These are phyloP conservation scores for Listronotus oregonensis DNA, from an alignment of 1,140 invertebrate genomes.

Conservation along the genomic window DNA sequence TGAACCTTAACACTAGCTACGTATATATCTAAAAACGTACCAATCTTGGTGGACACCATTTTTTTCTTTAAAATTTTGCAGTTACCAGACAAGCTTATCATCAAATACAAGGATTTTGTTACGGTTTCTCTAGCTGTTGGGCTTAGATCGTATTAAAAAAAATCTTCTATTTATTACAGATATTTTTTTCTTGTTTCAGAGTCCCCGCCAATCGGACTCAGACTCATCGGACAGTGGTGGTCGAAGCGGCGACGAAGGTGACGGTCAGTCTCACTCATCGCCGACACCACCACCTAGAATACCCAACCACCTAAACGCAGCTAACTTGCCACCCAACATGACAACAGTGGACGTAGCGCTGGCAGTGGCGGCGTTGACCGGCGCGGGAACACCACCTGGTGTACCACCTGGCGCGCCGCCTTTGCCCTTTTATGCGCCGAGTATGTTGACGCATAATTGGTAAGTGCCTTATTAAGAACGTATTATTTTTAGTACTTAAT, in stretches of 20 bases:
- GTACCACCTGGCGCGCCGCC: slow-evolving; percentile 42
- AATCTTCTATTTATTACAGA: too few species aligned
- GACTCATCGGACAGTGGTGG: slow-evolving; percentile 61
- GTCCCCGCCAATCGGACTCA: slow-evolving; percentile 64
- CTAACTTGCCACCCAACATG: slow-evolving; percentile 48
- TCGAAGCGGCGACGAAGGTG: slow-evolving; percentile 48
- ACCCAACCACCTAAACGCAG: slow-evolving; percentile 42
- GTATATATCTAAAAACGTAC: too few species aligned
- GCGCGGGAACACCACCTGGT: slow-evolving; percentile 53
- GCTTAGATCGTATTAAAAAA: too few species aligned
- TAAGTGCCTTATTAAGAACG: too few species aligned
- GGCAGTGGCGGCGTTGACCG: slow-evolving; percentile 65
- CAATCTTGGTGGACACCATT: too few species aligned
- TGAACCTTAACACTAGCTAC: too few species aligned
- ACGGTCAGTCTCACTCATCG: slow-evolving; percentile 55
- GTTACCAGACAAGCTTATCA: too few species aligned
- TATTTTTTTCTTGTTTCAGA: slow-evolving; percentile 56
- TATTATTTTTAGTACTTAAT: too few species aligned
- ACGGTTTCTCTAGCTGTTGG: too few species aligned
- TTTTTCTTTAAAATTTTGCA: too few species aligned
- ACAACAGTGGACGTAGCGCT: slow-evolving; percentile 61
- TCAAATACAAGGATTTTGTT: too few species aligned
- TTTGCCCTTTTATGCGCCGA: slow-evolving; percentile 49
- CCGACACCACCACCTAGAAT: slow-evolving; percentile 24
- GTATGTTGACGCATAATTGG: slow-evolving; percentile 46